These are phyloP conservation scores for Macrotus californicus DNA, from an alignment of 2,113 vertebrate species.

Conservation along the genomic window DNA sequence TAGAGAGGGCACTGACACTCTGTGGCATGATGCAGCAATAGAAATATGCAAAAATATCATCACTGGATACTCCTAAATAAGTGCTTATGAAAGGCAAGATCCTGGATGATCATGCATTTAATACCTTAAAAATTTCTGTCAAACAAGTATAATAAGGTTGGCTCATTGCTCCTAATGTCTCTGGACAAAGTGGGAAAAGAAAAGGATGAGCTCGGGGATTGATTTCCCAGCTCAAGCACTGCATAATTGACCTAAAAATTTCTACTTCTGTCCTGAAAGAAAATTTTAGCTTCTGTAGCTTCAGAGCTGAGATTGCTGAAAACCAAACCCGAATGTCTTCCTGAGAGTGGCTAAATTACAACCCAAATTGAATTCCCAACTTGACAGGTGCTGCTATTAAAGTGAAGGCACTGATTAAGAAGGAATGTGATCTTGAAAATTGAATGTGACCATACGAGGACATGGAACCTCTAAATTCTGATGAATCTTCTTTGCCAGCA, in stretches of 20 bases:
- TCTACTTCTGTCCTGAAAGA: background rate
- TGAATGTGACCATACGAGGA: background rate
- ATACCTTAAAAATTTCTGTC: background rate
- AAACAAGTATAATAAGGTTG: background rate
- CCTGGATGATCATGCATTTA: background rate
- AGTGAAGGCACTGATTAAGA: background rate
- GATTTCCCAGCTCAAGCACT: too few species aligned
- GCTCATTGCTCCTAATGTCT: background rate
- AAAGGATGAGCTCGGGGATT: background rate
- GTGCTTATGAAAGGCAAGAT: background rate
- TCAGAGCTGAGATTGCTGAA: background rate
- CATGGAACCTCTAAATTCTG: background rate
- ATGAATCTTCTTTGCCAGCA: background rate
- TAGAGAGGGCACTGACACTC: background rate
- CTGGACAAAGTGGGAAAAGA: background rate
- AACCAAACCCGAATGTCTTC: background rate
- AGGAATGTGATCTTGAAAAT: background rate
- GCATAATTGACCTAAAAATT: background rate
- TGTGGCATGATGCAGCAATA: background rate
- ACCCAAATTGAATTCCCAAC: background rate
- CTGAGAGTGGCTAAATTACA: background rate
- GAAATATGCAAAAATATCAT: background rate
- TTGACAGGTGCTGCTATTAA: background rate
- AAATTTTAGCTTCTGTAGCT: background rate
- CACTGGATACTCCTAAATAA: background rate